Evolutionary conservation across 2,113 vertebrate genomes (phyloP).

Genomic region (Arvicanthis niloticus): DNA sequence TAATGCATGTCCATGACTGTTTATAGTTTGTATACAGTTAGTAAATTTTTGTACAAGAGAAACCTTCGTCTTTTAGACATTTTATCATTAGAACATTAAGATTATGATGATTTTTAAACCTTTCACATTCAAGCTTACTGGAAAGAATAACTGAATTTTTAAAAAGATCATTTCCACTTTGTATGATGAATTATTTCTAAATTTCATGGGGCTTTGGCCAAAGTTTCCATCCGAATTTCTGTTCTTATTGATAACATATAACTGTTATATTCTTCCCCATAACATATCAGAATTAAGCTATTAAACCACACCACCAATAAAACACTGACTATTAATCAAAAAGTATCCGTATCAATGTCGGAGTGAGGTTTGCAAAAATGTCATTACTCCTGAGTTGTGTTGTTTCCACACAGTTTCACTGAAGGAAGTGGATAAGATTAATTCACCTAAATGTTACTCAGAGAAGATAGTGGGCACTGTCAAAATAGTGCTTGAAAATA

Average conservation of each 20-base stretch:
- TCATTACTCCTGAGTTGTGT: not conserved
- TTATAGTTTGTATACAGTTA: not conserved
- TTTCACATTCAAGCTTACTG: not conserved
- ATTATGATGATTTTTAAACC: not conserved
- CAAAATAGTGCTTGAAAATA: not conserved
- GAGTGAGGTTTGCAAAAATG: not conserved
- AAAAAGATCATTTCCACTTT: not conserved
- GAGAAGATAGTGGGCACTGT: not conserved
- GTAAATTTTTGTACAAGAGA: not conserved
- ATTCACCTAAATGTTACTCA: not conserved
- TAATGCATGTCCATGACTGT: not conserved
- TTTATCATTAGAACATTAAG: not conserved
- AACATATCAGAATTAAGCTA: not conserved
- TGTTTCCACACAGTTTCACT: not conserved
- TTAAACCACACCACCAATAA: slow-evolving; percentile 22
- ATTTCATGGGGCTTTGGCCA: not conserved
- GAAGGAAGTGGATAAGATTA: not conserved
- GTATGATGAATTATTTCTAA: not conserved
- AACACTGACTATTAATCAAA: slow-evolving; percentile 51
- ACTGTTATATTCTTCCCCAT: not conserved
- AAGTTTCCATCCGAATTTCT: not conserved
- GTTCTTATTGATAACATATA: not conserved
- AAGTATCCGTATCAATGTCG: not conserved
- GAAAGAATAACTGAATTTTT: slow-evolving; percentile 27
- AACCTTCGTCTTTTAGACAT: not conserved